Evolutionary conservation across 1,140 invertebrate species (phyloP), one percentile per base, ranked within the genome.

Genomic region (Leguminivora glycinivorella): DNA sequence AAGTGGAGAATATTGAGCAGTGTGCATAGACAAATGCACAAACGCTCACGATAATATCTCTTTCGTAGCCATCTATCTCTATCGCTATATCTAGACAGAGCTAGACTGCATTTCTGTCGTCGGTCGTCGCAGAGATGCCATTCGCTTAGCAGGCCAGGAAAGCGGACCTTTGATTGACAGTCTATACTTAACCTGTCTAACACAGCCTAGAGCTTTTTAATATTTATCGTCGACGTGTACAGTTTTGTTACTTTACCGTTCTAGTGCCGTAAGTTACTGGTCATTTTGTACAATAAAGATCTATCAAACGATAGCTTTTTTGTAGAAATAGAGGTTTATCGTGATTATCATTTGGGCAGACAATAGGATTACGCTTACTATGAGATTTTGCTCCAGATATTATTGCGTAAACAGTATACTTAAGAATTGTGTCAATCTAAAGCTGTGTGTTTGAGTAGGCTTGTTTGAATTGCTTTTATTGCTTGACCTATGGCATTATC

Each of bases 211-310:
- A 63, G 58, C 58, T 31, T 63, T 29, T 63, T 63, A 63, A 29
- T 82, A 81, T 83, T 88, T 85, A 87, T 85, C 78, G 74, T 68
- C 66, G 80, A 79, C 78, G 47, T 68, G 82, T 84, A 82, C 74
- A 77, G 75, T 78, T 81, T 81, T 75, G 73, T 77, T 76, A 69
- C 77, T 71, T 83, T 81, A 79, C 76, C 68, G 75, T 82, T 82
- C 85, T 84, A 83, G 81, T 47, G 56, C 66, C 14, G 58, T 63
- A 63, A 63, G 25, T 29, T 56, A 67, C 70, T 68, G 69, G 69
- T 74, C 78, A 82, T 86, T 83, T 83, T 34, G 58, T 63, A 34
- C 26, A 63, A 63, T 63, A 63, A 63, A 63, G 58, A 63, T 63
- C 58, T 34, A 29, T 63, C 58, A 31, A 19, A 29, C 6, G 29